These are phyloP conservation scores for Zhengitettix transpicula DNA, from an alignment of 2,888 invertebrate genomes.

Conservation along the genomic window DNA sequence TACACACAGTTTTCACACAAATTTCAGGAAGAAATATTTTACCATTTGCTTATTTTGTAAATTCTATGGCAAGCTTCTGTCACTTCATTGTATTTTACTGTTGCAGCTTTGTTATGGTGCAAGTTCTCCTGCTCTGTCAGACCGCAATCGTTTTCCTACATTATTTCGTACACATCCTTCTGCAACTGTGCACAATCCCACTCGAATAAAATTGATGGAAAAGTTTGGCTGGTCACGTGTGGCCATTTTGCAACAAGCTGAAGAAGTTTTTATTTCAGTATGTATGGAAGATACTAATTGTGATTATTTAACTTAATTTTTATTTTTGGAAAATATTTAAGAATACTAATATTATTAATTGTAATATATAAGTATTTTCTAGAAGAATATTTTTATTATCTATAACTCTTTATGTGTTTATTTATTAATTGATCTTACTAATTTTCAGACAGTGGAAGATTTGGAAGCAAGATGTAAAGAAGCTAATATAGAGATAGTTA, in stretches of 20 bases:
- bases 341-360: background rate
- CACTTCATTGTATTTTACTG: conserved; percentile 9
- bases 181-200: conserved; percentile 97
- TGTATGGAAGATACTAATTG: conserved; percentile 22
- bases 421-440: conserved; percentile 7
- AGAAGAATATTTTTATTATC: conserved; percentile 8
- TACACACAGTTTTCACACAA: too few relatives aligned
- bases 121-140: conserved; percentile 93
- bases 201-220: conserved; percentile 88
- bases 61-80: background rate
- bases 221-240: conserved; percentile 95
- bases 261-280: conserved; percentile 92
- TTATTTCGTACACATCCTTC: conserved; percentile 98
- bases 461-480: conserved; percentile 85
- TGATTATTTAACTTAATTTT: conserved; percentile 14
- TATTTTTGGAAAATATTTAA: background rate
- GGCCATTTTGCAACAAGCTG: conserved; percentile 94
- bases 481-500: conserved; percentile 86
- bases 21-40: too few relatives aligned
- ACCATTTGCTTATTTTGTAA: too few relatives aligned
- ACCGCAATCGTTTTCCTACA: conserved; percentile 92
- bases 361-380: conserved; percentile 1
- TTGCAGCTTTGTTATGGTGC: conserved; percentile 93
- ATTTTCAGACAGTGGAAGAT: conserved; percentile 83
- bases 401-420: background rate